phyloP scores from a whole-genome alignment of 2,113 vertebrate species.

The Atherinomorus stipes region DNA sequence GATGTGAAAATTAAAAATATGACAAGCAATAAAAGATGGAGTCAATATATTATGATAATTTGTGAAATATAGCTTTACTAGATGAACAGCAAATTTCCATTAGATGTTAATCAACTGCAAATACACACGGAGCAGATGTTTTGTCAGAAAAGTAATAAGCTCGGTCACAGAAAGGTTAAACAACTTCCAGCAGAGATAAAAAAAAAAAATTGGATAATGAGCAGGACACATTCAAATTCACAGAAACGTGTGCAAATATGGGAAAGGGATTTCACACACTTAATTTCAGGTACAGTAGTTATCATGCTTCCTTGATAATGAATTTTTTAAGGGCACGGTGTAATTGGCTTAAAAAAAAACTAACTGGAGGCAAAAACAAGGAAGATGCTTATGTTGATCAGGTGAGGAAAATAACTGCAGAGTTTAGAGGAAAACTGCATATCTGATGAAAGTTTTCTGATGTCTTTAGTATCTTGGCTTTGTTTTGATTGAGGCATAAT shows the following conservation, averaged over 20 bases:
- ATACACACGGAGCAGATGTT: slow-evolving; percentile 32
- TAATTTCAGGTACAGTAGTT: slow-evolving; percentile 33
- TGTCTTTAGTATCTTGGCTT: not conserved
- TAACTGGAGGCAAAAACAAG: slow-evolving; percentile 18
- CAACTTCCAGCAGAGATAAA: slow-evolving; percentile 36
- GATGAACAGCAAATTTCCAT: slow-evolving; percentile 18
- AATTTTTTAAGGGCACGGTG: slow-evolving; percentile 30
- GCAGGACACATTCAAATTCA: slow-evolving; percentile 21
- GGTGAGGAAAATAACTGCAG: not conserved
- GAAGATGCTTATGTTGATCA: not conserved
- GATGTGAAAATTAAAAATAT: not conserved
- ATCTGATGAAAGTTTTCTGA: slow-evolving; percentile 3
- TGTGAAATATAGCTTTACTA: slow-evolving; percentile 18
- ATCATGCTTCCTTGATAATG: slow-evolving; percentile 13
- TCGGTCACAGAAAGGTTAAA: slow-evolving; percentile 46
- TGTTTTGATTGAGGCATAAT: not conserved
- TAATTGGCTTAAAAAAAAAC: slow-evolving; percentile 48
- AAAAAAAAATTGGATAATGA: slow-evolving; percentile 42
- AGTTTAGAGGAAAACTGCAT: not conserved
- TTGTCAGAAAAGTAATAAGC: slow-evolving; percentile 44
- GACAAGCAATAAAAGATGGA: not conserved
- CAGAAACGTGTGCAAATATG: slow-evolving; percentile 20
- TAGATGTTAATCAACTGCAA: slow-evolving; percentile 38
- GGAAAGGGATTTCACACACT: slow-evolving; percentile 35
- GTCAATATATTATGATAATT: not conserved